Evolutionary conservation across 2,113 vertebrate species (phyloP).

Genomic region (Corythaixoides concolor): DNA sequence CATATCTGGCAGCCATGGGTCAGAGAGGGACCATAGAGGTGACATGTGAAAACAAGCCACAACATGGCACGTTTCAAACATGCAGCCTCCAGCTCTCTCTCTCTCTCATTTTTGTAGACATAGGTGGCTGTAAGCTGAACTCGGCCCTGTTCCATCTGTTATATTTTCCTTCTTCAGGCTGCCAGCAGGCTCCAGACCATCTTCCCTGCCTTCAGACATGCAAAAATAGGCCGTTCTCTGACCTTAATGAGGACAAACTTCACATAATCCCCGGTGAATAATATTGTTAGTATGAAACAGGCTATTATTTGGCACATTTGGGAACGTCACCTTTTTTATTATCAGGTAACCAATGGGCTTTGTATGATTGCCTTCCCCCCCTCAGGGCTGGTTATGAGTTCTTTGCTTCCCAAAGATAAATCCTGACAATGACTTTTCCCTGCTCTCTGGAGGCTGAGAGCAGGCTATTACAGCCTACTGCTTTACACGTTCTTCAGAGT

Average conservation of each 20-base stretch:
- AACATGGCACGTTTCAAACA: not conserved
- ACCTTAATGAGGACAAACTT: slow-evolving; percentile 63
- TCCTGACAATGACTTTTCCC: slow-evolving; percentile 49
- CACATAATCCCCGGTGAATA: slow-evolving; percentile 44
- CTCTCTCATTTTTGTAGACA: not conserved
- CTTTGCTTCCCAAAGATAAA: slow-evolving; percentile 61
- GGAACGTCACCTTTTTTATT: slow-evolving; percentile 30
- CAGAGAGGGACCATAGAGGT: not conserved
- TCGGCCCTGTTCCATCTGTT: not conserved
- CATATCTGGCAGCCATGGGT: not conserved
- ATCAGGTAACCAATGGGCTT: slow-evolving; percentile 40
- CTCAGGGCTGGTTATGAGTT: slow-evolving; percentile 40
- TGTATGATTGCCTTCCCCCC: slow-evolving; percentile 20
- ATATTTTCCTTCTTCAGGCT: slow-evolving; percentile 8
- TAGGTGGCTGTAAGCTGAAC: not conserved
- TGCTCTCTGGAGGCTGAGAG: slow-evolving; percentile 40
- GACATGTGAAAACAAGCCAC: not conserved
- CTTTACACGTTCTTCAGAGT: slow-evolving; percentile 23
- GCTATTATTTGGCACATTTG: slow-evolving; percentile 50
- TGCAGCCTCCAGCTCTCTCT: not conserved
- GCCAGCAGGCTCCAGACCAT: not conserved
- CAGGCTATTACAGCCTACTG: slow-evolving; percentile 52
- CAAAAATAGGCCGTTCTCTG: slow-evolving; percentile 55
- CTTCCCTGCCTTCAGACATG: slow-evolving; percentile 14
- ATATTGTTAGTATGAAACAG: slow-evolving; percentile 43